These are phyloP conservation scores for Enteromius treurensis DNA, from an alignment of 2,797 vertebrate species.

Conservation along the genomic window DNA sequence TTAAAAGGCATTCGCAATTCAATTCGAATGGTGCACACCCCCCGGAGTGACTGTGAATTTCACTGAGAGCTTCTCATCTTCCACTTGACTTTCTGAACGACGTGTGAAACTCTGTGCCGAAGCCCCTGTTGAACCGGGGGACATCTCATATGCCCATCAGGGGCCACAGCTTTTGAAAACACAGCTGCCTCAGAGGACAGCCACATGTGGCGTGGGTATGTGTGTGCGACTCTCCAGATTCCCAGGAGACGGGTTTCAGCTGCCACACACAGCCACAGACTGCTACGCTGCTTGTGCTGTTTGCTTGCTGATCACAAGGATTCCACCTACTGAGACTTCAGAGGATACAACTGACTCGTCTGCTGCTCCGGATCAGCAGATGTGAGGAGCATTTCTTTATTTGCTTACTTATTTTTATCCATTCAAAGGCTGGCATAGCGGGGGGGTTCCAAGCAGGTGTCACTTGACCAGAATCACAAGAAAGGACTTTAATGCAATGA, in stretches of 20 bases:
- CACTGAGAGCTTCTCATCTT: conserved; percentile 34
- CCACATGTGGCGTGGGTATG: conserved; percentile 58
- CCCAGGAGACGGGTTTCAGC: conserved; percentile 63
- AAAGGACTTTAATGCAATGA: not conserved
- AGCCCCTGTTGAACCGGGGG: conserved; percentile 38
- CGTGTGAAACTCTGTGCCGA: conserved; percentile 27
- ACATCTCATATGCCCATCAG: conserved; percentile 66
- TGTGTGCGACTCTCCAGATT: conserved; percentile 60
- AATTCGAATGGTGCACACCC: not conserved
- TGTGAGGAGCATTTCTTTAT: conserved; percentile 57
- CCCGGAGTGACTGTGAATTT: not conserved
- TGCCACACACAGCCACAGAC: conserved; percentile 56
- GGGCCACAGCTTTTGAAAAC: conserved; percentile 73
- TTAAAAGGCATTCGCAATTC: not conserved
- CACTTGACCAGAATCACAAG: conserved; percentile 35
- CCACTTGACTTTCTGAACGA: conserved; percentile 25
- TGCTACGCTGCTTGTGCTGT: conserved; percentile 66
- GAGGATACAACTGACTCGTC: conserved; percentile 64
- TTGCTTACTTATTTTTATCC: conserved; percentile 52
- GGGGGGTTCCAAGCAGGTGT: conserved; percentile 39
- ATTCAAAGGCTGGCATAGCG: conserved; percentile 36
- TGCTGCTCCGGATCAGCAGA: conserved; percentile 58
- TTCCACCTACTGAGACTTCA: conserved; percentile 61
- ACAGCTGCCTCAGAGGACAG: conserved; percentile 74
- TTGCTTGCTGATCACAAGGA: conserved; percentile 71